These are phyloP conservation scores for Slavum lentiscoides DNA, from an alignment of 2,888 invertebrate genomes.

Conservation along the genomic window DNA sequence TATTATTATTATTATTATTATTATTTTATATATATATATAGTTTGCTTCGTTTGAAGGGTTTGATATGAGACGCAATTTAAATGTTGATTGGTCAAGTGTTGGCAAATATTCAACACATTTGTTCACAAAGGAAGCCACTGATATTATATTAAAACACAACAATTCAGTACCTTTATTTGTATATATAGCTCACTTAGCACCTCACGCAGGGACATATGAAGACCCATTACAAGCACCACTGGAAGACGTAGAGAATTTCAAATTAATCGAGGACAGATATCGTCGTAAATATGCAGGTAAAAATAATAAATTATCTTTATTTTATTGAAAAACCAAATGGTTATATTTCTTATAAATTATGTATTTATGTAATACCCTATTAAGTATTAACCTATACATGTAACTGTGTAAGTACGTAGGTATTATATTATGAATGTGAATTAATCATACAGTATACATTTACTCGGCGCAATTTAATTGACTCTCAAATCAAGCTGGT, in stretches of 20 bases:
- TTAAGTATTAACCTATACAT: too few relatives aligned
- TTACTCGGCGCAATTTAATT: too few relatives aligned
- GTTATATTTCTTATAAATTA: too few relatives aligned
- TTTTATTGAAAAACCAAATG: too few relatives aligned
- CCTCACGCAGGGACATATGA: conserved; percentile 69
- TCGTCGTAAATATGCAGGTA: conserved; percentile 72
- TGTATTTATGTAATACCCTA: too few relatives aligned
- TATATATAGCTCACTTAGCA: conserved; percentile 71
- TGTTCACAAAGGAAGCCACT: conserved; percentile 71
- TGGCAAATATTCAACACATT: conserved; percentile 69
- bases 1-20: background rate
- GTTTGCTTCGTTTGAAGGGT: conserved; percentile 60
- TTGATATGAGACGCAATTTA: conserved; percentile 69
- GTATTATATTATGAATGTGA: too few relatives aligned
- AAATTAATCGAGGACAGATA: conserved; percentile 68
- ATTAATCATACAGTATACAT: too few relatives aligned
- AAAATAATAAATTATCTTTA: conserved; percentile 37
- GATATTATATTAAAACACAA: conserved; percentile 65
- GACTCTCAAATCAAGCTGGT: too few relatives aligned
- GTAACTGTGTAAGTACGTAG: too few relatives aligned
- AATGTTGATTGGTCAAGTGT: conserved; percentile 63
- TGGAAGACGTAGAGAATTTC: conserved; percentile 70
- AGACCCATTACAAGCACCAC: conserved; percentile 72
- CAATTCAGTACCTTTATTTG: conserved; percentile 66
- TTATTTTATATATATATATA: conserved; percentile 44